Conservation (phyloP, 2,797 vertebrate genomes). For the Phyllotis vaccarum region DNA sequence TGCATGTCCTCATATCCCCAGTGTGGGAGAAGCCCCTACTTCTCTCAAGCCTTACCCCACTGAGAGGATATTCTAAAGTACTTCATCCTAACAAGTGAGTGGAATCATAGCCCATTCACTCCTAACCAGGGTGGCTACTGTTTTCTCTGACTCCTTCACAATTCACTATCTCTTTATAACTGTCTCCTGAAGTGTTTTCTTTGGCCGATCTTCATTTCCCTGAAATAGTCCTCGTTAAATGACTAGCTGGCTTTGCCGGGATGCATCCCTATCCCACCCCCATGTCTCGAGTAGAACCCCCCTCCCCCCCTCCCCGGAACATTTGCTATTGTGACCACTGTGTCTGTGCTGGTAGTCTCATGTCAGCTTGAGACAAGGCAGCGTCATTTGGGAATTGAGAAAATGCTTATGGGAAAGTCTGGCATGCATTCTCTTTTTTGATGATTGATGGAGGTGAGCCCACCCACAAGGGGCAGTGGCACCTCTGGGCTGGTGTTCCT, state of each 20-base stretch:
- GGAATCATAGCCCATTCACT: neutral
- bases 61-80: neutral
- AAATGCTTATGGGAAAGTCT: neutral
- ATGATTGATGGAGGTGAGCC: neutral
- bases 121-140: neutral
- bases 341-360: neutral
- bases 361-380: neutral
- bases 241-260: neutral
- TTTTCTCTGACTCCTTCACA: neutral
- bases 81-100: neutral
- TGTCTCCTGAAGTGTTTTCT: neutral
- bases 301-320: constrained; percentile 23
- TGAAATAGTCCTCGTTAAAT: constrained; percentile 42
- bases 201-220: constrained; percentile 3
- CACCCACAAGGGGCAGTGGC: too few species aligned
- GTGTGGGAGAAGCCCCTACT: neutral
- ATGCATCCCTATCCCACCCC: neutral
- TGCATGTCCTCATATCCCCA: neutral
- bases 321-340: constrained; percentile 12
- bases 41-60: neutral
- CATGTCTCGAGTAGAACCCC: neutral
- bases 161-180: neutral
- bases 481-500: neutral
- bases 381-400: too few species aligned
- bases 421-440: neutral